Evolutionary conservation across 2,113 vertebrate species (phyloP).

Genomic region (Puntigrus tetrazona): DNA sequence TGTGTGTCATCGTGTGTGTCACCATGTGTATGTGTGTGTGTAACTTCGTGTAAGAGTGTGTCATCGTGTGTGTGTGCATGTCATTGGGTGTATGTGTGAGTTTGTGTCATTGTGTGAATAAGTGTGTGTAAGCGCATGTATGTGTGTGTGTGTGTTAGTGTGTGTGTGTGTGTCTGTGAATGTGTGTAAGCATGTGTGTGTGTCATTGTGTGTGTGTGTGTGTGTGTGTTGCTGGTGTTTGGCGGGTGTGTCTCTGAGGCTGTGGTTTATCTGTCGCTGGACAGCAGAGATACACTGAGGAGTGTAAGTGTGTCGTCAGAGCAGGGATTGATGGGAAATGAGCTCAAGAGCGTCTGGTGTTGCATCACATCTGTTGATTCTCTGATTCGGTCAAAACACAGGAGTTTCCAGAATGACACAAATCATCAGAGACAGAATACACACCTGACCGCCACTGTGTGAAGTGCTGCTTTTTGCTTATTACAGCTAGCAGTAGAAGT

Average conservation of each 20-base stretch:
- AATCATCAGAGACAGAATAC: not conserved
- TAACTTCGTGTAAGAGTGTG: too few relatives aligned
- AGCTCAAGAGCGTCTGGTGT: not conserved
- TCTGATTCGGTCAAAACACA: not conserved
- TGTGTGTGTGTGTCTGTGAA: too few relatives aligned
- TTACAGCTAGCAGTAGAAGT: too few relatives aligned
- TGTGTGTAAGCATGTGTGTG: constrained; percentile 8
- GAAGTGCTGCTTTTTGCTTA: too few relatives aligned
- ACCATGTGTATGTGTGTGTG: too few relatives aligned
- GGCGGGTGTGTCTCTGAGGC: constrained; percentile 8
- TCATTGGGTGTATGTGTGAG: too few relatives aligned
- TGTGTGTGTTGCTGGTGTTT: not conserved
- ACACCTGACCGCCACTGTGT: too few relatives aligned
- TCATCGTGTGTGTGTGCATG: constrained; percentile 60
- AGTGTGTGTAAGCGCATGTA: constrained; percentile 23
- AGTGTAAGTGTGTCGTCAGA: not conserved
- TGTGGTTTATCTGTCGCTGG: not conserved
- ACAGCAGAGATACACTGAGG: not conserved
- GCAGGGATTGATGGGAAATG: constrained; percentile 16
- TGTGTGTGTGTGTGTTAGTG: not conserved
- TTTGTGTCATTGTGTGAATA: too few relatives aligned
- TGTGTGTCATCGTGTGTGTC: too few relatives aligned
- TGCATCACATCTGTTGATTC: constrained; percentile 27
- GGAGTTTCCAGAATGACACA: not conserved
- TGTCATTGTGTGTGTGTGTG: not conserved